Evolutionary conservation across 2,797 vertebrate genomes (phyloP).

Genomic region (Propithecus perrieri): DNA sequence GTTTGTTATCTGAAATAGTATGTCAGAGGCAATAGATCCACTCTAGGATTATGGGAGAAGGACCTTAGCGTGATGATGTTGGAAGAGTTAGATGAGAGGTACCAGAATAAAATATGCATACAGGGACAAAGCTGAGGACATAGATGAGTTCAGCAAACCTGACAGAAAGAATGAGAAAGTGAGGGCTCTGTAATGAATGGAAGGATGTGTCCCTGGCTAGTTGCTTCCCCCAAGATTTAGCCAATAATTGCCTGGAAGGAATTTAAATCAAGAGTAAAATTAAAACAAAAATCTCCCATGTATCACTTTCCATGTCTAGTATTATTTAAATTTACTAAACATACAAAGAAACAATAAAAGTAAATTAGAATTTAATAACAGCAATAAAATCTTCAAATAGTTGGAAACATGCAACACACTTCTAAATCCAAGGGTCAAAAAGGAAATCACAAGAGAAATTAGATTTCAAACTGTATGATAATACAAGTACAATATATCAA

Average conservation of each 20-base stretch:
- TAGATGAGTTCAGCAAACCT: neutral
- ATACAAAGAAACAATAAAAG: neutral
- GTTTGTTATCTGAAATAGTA: neutral
- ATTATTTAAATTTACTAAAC: neutral
- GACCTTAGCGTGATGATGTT: neutral
- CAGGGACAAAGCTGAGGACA: neutral
- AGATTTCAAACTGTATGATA: neutral
- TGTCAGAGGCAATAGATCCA: neutral
- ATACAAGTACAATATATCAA: neutral
- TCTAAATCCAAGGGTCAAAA: neutral
- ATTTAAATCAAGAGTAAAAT: neutral
- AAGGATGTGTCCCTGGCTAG: neutral
- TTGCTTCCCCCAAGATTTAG: neutral
- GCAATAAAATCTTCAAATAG: neutral
- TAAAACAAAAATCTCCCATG: neutral
- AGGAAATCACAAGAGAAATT: slow-evolving; percentile 12
- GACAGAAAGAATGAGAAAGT: neutral
- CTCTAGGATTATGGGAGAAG: neutral
- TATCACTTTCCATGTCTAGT: neutral
- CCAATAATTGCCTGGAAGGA: neutral
- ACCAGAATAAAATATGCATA: neutral
- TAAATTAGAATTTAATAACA: neutral
- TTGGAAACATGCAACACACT: neutral
- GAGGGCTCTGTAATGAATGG: neutral
- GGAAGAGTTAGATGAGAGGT: neutral